These are phyloP conservation scores for Tamias sibiricus DNA, from an alignment of 2,113 vertebrate genomes.

Conservation along the genomic window DNA sequence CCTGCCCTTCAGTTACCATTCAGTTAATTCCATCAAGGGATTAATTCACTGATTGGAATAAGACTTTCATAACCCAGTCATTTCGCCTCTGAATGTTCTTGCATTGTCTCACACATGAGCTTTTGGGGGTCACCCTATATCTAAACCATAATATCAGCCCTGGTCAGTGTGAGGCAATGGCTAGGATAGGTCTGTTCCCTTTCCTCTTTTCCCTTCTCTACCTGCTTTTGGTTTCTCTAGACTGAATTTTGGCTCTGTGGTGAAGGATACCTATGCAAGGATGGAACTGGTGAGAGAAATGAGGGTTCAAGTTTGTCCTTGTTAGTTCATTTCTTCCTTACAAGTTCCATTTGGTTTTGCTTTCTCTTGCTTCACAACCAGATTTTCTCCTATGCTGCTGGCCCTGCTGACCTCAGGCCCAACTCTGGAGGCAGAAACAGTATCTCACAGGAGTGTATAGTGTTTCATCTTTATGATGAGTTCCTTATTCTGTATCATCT, in stretches of 20 bases:
- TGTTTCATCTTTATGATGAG: not conserved
- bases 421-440: not conserved
- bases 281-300: not conserved
- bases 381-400: not conserved
- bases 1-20: too few relatives aligned
- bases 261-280: not conserved
- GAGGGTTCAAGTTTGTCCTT: not conserved
- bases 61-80: too few relatives aligned
- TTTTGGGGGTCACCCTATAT: too few relatives aligned
- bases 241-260: not conserved
- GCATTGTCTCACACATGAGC: too few relatives aligned
- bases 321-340: not conserved
- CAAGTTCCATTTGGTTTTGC: not conserved
- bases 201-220: rapidly evolving
- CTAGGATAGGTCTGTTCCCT: not conserved
- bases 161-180: not conserved
- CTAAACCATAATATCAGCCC: not conserved
- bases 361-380: not conserved
- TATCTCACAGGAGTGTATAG: not conserved
- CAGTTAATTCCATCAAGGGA: too few relatives aligned
- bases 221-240: not conserved
- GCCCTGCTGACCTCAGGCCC: not conserved
- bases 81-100: too few relatives aligned
- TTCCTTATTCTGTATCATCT: not conserved
- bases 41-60: too few relatives aligned